phyloP scores from a whole-genome alignment of 1,140 invertebrate species.

The Tetranychus urticae region DNA sequence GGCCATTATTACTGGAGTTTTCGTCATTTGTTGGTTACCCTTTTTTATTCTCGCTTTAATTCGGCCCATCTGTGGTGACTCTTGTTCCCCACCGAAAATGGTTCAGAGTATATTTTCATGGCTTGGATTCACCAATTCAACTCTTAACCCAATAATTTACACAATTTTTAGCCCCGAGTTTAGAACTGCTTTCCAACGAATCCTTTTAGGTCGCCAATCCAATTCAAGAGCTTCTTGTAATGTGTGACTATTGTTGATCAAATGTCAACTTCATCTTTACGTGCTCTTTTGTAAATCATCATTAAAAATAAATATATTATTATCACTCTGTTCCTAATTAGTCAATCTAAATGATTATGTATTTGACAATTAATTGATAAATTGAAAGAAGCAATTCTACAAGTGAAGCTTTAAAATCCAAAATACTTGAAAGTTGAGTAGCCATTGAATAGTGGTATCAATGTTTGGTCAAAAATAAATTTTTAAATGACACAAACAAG shows the following conservation, averaged over 20 bases:
- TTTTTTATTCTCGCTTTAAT: constrained; percentile 73
- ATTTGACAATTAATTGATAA: too few relatives aligned
- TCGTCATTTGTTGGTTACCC: constrained; percentile 77
- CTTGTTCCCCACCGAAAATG: constrained; percentile 45
- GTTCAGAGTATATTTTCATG: constrained; percentile 58
- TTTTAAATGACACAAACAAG: too few relatives aligned
- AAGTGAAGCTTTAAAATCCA: too few relatives aligned
- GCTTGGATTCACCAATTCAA: constrained; percentile 75
- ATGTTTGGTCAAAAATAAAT: too few relatives aligned
- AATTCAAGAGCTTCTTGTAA: neutral
- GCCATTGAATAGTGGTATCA: too few relatives aligned
- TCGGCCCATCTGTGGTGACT: constrained; percentile 45
- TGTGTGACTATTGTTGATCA: constrained; percentile 21
- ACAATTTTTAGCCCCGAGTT: constrained; percentile 30
- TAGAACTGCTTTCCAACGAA: constrained; percentile 13
- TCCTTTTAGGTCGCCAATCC: constrained; percentile 2
- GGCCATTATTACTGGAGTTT: constrained; percentile 67
- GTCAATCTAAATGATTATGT: too few relatives aligned
- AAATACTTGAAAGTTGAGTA: too few relatives aligned
- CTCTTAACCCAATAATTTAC: constrained; percentile 70
- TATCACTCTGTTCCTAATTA: neutral
- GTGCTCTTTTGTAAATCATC: neutral
- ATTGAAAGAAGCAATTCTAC: too few relatives aligned
- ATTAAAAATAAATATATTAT: neutral
- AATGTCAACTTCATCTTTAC: constrained; percentile 24